Conservation (phyloP, 2,113 vertebrate species). For the Scopus umbretta region DNA sequence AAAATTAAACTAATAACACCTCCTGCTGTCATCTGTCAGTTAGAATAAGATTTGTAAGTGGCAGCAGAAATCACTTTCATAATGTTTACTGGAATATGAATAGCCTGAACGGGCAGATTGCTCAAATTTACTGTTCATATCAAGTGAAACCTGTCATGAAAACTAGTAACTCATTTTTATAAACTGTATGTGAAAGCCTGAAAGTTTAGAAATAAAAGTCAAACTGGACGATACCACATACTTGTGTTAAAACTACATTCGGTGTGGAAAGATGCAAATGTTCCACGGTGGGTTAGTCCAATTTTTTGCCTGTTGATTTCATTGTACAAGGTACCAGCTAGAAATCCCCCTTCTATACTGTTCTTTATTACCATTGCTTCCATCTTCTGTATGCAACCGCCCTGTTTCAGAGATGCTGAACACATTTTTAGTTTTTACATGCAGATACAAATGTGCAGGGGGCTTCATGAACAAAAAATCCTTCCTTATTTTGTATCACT, state of each 20-base stretch:
- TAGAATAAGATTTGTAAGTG: conserved; percentile 10
- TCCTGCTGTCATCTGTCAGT: conserved; percentile 47
- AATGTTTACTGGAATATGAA: conserved; percentile 23
- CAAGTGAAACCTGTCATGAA: background rate
- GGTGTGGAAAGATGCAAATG: background rate
- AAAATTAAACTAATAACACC: conserved; percentile 54
- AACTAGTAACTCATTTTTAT: background rate
- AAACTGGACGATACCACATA: background rate
- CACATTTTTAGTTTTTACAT: background rate
- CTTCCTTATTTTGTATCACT: background rate
- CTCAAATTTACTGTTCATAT: background rate
- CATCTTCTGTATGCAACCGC: background rate
- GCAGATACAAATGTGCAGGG: accelerated
- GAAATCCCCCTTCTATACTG: background rate
- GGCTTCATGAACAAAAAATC: background rate
- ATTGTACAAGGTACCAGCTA: background rate
- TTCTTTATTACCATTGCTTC: background rate
- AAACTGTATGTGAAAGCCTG: background rate
- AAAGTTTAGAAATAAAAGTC: background rate
- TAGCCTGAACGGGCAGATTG: conserved; percentile 9
- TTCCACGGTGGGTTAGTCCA: background rate
- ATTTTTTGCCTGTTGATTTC: background rate
- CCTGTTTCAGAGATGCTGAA: background rate
- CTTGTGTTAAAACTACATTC: background rate
- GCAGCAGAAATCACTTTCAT: conserved; percentile 42